Evolutionary conservation across 2,797 vertebrate genomes (phyloP), one percentile per base, ranked within the genome.

Genomic region (Acomys russatus): DNA sequence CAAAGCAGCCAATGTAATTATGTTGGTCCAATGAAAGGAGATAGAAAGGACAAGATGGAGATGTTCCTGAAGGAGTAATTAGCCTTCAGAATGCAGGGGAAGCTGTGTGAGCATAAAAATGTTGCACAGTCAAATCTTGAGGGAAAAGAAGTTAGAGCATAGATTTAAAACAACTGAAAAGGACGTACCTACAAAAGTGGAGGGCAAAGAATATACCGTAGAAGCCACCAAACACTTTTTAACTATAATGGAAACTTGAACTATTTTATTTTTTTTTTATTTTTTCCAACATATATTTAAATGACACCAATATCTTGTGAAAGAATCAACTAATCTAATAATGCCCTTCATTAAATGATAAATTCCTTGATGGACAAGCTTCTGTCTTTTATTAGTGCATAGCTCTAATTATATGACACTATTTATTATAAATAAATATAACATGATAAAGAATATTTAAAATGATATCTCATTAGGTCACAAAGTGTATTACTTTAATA

Each of bases 61-160:
- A 95, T 95, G 77, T 66, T 91, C 78, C 93, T 95, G 77, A 0
- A 93, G 94, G 95, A 97, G 92, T 97, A 97, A 97, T 97, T 97
- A 97, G 87, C 79, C 78, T 71, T 33, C 79, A 95, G 92, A 93
- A 95, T 90, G 71, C 92, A 94, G 56, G 87, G 92, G 89, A 96
- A 97, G 92, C 70, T 89, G 77, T 84, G 89, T 90, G 84, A 95
- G 83, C 93, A 95, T 91, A 91, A 97, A 94, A 96, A 92, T 64
- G 30, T 95, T 97, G 94, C 92, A 94, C 14, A 95, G 92, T 94
- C 86, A 97, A 97, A 95, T 92, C 93, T 96, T 94, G 89, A 94
- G 93, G 93, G 95, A 91, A 92, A 92, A 89, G 78, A 89, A 95
- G 49, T 92, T 83, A 94, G 89, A 96, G 91, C n/a, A 91, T 44